Conservation (phyloP, 2,888 invertebrate genomes). For the Sinelater perroti region DNA sequence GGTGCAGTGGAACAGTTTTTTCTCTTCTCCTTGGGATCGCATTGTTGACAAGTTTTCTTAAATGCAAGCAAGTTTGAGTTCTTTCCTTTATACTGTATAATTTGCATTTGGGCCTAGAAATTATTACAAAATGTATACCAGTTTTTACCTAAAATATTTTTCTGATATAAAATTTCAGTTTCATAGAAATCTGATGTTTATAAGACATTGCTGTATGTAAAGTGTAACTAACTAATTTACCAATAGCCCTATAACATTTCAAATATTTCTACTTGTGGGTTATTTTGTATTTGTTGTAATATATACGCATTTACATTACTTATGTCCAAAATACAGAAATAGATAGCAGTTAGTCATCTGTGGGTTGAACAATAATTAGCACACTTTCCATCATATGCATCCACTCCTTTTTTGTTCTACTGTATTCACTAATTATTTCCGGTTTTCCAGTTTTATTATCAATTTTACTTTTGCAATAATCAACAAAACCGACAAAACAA, state of each 20-base stretch:
- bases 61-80: not conserved
- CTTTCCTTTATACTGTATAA: not conserved
- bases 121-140: not conserved
- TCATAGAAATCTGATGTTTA: conserved; percentile 2
- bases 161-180: not conserved
- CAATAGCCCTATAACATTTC: not conserved
- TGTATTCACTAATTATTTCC: conserved; percentile 43
- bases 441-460: conserved; percentile 39
- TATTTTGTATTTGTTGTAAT: conserved; percentile 2
- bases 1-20: conserved; percentile 2
- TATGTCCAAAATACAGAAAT: conserved; percentile 1
- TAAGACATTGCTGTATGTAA: not conserved
- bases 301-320: not conserved
- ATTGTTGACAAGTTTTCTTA: not conserved
- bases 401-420: conserved; percentile 43
- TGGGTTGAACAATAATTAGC: conserved; percentile 2
- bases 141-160: not conserved
- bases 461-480: conserved; percentile 36
- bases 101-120: not conserved
- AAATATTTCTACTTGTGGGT: not conserved
- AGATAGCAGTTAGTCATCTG: conserved; percentile 10
- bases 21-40: conserved; percentile 3
- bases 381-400: conserved; percentile 26
- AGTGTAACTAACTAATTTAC: conserved; percentile 1
- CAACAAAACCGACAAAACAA: conserved; percentile 42